Evolutionary conservation across 2,113 vertebrate species (phyloP), one percentile per base, ranked within the genome.

Genomic region (Mobula birostris): DNA sequence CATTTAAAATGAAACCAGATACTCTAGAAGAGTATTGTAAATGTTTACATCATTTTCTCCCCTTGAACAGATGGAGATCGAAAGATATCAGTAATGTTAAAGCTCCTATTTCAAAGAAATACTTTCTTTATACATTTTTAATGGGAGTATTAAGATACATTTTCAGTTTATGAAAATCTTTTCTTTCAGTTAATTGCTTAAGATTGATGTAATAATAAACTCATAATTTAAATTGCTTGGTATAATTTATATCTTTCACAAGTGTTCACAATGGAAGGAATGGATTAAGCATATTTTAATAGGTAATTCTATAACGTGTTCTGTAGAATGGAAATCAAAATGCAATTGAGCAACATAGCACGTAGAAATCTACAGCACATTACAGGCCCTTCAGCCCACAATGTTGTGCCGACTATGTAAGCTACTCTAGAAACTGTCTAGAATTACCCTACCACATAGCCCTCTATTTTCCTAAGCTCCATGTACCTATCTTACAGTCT

Each of bases 151-250:
- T 29, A 87, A 72, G 19, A 72, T 92, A 40, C 40, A 72, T 72
- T 92, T 92, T 87, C 83, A 87, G 56, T 24, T 61, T 87, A 11
- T 87, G n/a, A 14, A 87, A 63, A 61, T 9, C 83, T 87, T 63
- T n/a, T 21, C 29, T 48, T 48, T 87, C 63, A 63, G 61, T 29
- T 29, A 63, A 61, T 61, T 24, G 24, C 27, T 87, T 87, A 56
- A n/a, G 29, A 24, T 63, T 24, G 83, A 87, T 87, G 12, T 61
- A 63, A n/a, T 87, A 63, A 87, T 61, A 11, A 0, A 61, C 58
- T 87, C 56, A 14, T 29, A 87, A n/a, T 56, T 48, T 87, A 29
- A 61, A 61, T 27, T 24, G 58, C 83, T 15, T 63, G 11, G 27
- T n/a, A 27, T 27, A 63, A 87, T 87, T 87, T 12, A 27, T 27